Base-by-base conservation (phyloP, 2,888 invertebrate species). In the Synanthedon vespiformis region DNA sequence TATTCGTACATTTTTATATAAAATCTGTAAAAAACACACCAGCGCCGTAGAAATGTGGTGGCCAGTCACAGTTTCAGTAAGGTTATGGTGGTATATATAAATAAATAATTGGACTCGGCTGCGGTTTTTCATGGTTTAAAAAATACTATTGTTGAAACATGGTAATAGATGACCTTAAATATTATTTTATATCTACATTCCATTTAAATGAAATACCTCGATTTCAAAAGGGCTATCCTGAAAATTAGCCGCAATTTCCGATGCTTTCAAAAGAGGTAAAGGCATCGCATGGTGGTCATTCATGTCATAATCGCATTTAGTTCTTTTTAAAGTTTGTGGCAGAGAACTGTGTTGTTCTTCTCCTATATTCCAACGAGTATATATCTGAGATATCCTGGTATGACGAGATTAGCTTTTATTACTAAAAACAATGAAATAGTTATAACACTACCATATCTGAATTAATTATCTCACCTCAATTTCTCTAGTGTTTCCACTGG, bases 361-460 rank as follows among this genome's bases (percentile, higher is more conserved):
- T 1, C 64, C 67, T 14, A 80, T 55, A 40, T 53, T 62, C 81
- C 81, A 84, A 58, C 68, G 67, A 12, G 72, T 75, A 53, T 80
- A 84, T 41, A 84, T 51, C 16, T 81, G 67, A 4, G 70, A 60
- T 58, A 83, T 68, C 49, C 84, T 84, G 55, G 14, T 65, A 54
- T 53, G 11, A 52, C 18, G 34, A 12, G 14, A 27, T n/a, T n/a
- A 8, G 11, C n/a, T 16, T 34, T 34, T 44, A 44, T 12, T 11
- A 48, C 6, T 48, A 10, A 16, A 14, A 1, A 48, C 0, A 10
- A 14, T 48, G 11, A 50, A 50, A 40, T 12, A 13, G 18, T 34
- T 34, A n/a, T n/a, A 8, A 34, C 34, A 34, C 6, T 10, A 10
- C 10, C 13, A 22, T 49, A 49, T 16, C 11, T 49, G 18, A n/a